A percentile compares a stretch with the other conserved stretches of the same genome.
These are phyloP conservation scores for Macquaria ambigua DNA, from an alignment of 2,113 vertebrate species.

Conservation along the genomic window DNA sequence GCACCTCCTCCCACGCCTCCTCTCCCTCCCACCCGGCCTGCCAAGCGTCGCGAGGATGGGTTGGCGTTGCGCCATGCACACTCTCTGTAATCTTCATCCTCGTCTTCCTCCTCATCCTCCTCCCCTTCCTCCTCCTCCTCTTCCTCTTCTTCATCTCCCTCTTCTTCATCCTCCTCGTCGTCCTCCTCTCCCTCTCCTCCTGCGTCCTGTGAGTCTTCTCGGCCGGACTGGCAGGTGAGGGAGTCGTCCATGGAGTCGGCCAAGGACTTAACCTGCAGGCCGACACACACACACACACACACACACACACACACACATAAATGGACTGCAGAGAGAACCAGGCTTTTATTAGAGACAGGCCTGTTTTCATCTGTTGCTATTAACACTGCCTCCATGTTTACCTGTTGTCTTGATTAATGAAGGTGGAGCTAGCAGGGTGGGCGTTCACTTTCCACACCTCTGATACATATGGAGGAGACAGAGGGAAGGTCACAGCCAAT, in stretches of 20 bases:
- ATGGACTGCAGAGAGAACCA: no score
- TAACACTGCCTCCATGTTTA: no score
- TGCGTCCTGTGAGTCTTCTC: slow-evolving; percentile 84
- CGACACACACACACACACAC: background rate
- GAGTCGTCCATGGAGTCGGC: slow-evolving; percentile 94
- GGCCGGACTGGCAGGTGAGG: slow-evolving; percentile 88
- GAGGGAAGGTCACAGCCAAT: background rate
- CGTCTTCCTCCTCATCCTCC: slow-evolving; percentile 74
- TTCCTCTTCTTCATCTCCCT: slow-evolving; percentile 54
- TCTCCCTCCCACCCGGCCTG: slow-evolving; percentile 61
- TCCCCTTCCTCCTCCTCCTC: slow-evolving; percentile 74
- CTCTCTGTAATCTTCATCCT: slow-evolving; percentile 78
- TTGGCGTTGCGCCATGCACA: slow-evolving; percentile 79
- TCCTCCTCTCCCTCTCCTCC: slow-evolving; percentile 81
- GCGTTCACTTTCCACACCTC: background rate
- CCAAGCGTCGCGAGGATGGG: slow-evolving; percentile 66
- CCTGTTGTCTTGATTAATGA: background rate
- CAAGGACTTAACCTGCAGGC: slow-evolving; percentile 88
- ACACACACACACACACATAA: no score
- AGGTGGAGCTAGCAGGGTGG: background rate
- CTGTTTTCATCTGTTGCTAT: no score
- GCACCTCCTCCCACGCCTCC: slow-evolving; percentile 80
- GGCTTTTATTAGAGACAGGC: no score
- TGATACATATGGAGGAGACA: background rate
- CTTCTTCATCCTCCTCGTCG: slow-evolving; percentile 78